Conservation (phyloP, 2,113 vertebrate genomes). For the Oriolus oriolus region DNA sequence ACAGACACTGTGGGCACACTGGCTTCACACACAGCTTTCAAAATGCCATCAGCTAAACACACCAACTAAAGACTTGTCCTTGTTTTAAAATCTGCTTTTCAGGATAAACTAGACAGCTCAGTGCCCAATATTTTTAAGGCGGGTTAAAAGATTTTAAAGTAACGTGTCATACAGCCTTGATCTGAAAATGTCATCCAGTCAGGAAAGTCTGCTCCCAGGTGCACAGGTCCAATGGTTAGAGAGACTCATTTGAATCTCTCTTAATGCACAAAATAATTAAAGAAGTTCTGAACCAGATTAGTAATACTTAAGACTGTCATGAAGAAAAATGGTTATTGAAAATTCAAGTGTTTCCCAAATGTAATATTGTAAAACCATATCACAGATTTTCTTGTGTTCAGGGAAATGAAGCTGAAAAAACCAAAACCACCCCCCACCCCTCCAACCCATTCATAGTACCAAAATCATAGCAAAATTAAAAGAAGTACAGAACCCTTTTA, state of each 20-base stretch:
- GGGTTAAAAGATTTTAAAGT: background rate
- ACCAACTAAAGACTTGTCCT: background rate
- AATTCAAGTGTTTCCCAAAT: background rate
- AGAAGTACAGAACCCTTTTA: background rate
- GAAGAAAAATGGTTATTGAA: background rate
- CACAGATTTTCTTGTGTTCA: background rate
- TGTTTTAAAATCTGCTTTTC: background rate
- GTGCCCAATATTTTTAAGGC: background rate
- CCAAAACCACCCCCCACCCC: fast-evolving
- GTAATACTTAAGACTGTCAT: background rate
- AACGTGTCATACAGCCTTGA: background rate
- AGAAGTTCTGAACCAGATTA: background rate
- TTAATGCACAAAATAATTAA: background rate
- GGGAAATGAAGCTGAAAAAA: background rate
- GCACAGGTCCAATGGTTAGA: background rate
- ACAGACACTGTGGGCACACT: background rate
- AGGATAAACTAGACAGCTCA: background rate
- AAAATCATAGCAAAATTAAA: background rate
- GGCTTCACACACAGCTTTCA: background rate
- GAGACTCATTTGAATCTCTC: background rate
- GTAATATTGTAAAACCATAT: background rate
- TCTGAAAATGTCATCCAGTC: background rate
- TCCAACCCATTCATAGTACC: background rate
- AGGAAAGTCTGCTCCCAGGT: background rate
- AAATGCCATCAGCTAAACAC: background rate